Conservation (phyloP, 2,888 invertebrate genomes). For the Opisthograptis luteolata region DNA sequence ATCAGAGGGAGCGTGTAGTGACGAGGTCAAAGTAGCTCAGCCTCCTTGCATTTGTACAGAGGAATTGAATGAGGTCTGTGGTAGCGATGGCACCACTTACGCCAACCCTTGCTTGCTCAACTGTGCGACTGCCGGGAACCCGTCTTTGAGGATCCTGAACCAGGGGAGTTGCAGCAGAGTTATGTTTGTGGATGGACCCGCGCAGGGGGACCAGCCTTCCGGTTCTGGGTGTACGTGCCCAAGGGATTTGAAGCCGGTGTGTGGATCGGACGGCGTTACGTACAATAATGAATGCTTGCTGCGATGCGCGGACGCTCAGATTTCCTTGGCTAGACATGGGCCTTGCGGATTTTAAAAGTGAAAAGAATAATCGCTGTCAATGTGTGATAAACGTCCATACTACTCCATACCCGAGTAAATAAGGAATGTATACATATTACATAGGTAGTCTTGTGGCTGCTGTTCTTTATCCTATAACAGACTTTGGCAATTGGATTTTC, state of each 20-base stretch:
- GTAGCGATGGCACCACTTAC: constrained; percentile 51
- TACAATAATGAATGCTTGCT: constrained; percentile 88
- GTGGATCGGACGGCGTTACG: constrained; percentile 67
- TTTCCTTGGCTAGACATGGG: constrained; percentile 29
- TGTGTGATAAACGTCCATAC: no score
- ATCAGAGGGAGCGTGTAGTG: constrained; percentile 19
- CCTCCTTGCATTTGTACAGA: constrained; percentile 41
- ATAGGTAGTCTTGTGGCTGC: no score
- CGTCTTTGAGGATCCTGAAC: constrained; percentile 30
- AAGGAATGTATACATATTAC: no score
- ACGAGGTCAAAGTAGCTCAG: constrained; percentile 14
- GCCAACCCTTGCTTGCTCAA: constrained; percentile 47
- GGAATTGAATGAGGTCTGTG: constrained; percentile 47
- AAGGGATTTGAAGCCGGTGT: constrained; percentile 26
- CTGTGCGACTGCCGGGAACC: constrained; percentile 39
- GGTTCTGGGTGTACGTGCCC: constrained; percentile 37
- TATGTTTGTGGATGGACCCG: constrained; percentile 26
- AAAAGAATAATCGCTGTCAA: background rate
- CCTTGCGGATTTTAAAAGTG: constrained; percentile 30
- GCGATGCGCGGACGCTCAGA: constrained; percentile 61
- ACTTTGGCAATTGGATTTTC: no score
- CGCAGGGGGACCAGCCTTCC: constrained; percentile 5
- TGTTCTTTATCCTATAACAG: no score
- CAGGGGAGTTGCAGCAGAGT: constrained; percentile 37
- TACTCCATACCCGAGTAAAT: no score